Evolutionary conservation across 2,797 vertebrate genomes (phyloP).

Genomic region (Eptatretus atami): DNA sequence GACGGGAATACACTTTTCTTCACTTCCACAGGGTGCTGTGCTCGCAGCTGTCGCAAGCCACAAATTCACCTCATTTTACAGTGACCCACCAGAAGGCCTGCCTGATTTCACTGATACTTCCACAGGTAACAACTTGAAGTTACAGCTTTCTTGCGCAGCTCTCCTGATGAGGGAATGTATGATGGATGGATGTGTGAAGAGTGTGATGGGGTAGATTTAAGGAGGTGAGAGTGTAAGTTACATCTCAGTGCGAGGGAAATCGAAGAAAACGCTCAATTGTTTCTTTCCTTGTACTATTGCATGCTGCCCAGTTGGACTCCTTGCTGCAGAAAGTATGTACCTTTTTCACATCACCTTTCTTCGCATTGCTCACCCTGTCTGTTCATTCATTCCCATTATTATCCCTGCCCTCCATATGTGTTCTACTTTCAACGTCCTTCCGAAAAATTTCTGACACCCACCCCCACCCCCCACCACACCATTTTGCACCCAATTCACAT

Average conservation of each 20-base stretch:
- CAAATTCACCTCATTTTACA: constrained; percentile 93
- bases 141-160: neutral
- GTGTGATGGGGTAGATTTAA: neutral
- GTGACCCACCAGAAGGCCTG: constrained; percentile 77
- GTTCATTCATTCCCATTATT: neutral
- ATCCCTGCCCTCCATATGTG: no score
- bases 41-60: constrained; percentile 90
- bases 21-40: constrained; percentile 49
- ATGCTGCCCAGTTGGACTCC: constrained; percentile 62
- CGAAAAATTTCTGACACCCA: neutral
- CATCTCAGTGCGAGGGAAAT: neutral
- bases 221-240: neutral
- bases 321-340: constrained; percentile 98
- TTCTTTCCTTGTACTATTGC: constrained; percentile 44
- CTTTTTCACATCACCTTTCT: constrained; percentile 26
- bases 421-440: no score
- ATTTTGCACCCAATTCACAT: neutral
- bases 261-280: neutral
- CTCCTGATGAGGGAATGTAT: no score
- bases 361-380: neutral
- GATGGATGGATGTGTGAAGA: neutral
- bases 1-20: constrained; percentile 12
- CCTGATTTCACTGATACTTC: constrained; percentile 79
- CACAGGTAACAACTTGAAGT: constrained; percentile 12
- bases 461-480: neutral